These are phyloP conservation scores for Drosophila paranaensis DNA, from an alignment of 2,888 invertebrate species.

Conservation along the genomic window DNA sequence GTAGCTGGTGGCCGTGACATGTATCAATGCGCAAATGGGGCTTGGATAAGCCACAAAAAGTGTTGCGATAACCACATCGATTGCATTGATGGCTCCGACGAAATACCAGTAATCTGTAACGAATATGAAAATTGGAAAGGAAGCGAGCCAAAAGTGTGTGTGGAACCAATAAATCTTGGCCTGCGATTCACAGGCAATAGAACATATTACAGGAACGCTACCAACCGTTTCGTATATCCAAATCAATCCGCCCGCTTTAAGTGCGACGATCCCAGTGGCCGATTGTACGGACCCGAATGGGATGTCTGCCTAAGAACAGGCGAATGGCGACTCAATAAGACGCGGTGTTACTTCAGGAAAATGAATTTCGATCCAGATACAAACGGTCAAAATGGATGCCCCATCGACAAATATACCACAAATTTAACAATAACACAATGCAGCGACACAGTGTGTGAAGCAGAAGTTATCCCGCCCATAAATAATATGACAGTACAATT, in stretches of 20 bases:
- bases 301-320: slow-evolving; percentile 20
- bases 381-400: slow-evolving; percentile 43
- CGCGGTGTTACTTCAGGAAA: neutral
- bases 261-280: neutral
- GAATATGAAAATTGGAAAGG: fast-evolving
- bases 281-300: fast-evolving
- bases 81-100: slow-evolving; percentile 56
- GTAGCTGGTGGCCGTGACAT: fast-evolving
- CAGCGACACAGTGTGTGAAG: fast-evolving
- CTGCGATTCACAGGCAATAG: slow-evolving; percentile 4
- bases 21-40: slow-evolving; percentile 42
- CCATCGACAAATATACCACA: slow-evolving; percentile 19
- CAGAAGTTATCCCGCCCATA: slow-evolving; percentile 11
- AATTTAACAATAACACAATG: slow-evolving; percentile 9
- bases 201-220: neutral
- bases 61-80: slow-evolving; percentile 24
- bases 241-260: slow-evolving; percentile 14
- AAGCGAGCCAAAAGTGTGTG: neutral
- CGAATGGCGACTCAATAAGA: slow-evolving; percentile 5
- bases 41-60: fast-evolving
- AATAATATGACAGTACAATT: neutral
- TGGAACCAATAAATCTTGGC: neutral
- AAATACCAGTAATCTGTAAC: neutral
- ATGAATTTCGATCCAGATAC: slow-evolving; percentile 4
- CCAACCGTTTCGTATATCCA: slow-evolving; percentile 21